Evolutionary conservation across 1,140 invertebrate species (phyloP), one percentile per base, ranked within the genome.

Genomic region (Trichonephila inaurata): DNA sequence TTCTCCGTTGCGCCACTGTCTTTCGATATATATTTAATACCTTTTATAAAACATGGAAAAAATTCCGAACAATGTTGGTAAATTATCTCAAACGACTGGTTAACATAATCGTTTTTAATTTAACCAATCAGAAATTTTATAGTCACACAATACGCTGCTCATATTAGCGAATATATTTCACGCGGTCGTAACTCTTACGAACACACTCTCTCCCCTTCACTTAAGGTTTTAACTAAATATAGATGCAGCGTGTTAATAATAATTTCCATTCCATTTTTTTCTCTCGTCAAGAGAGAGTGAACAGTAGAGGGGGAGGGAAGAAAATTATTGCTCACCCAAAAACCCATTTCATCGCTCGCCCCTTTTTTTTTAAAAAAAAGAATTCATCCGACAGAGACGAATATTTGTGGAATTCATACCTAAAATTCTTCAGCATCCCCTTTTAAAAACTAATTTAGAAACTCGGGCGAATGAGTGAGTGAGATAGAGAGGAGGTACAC

Each of bases 401-500:
- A 81, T 24, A 91, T 91, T 91, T 91, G n/a, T 14, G 89, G 89
- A 91, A 91, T 91, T 72, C 89, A 91, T 91, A 91, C 66, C 66
- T 91, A 81, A 91, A 83, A 92, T 92, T 92, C 58, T 82, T 91
- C 40, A 28, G 21, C 14, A n/a, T 33, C 28, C 62, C 44, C 64
- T 83, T 72, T 87, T 92, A 92, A 87, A 92, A 92, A 92, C 91
- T 92, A 92, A 92, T 92, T 92, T 92, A 87, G 91, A 87, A 92
- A 87, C 82, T 60, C 33, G n/a, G 14, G 62, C 28, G 64, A 72
- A n/a, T 33, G 61, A 33, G 44, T 62, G 8, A 64, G 28, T 14
- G 88, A 40, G 40, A n/a, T n/a, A n/a, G n/a, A 72, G 24, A 6
- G 60, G 58, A 21, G 72, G 60, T n/a, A 85, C 16, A 69, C 58